These are phyloP conservation scores for Tringa solitaria DNA, from an alignment of 2,113 vertebrate genomes.

Conservation along the genomic window DNA sequence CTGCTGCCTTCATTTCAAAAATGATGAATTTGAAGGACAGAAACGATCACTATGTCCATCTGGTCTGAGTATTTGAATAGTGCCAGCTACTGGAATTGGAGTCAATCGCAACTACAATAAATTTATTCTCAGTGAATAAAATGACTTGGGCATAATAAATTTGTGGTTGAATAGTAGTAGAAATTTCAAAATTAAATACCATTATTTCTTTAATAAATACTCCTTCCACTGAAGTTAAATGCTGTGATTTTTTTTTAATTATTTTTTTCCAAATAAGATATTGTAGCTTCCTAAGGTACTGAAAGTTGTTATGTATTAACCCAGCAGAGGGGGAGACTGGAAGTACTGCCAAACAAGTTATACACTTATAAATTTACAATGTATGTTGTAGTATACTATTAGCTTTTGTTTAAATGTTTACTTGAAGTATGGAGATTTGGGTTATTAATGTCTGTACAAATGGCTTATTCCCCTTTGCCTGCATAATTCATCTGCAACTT, in stretches of 20 bases:
- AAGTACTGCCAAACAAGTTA: not conserved
- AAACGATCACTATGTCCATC: not conserved
- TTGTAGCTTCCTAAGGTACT: not conserved
- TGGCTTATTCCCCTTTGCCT: not conserved
- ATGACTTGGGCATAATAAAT: not conserved
- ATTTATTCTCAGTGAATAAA: not conserved
- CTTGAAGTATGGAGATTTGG: not conserved
- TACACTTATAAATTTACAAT: not conserved
- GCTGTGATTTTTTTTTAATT: not conserved
- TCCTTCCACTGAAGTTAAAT: not conserved
- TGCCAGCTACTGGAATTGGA: not conserved
- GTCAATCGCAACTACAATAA: rapidly evolving
- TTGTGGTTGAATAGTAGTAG: not conserved
- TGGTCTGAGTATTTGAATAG: not conserved
- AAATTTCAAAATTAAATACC: not conserved
- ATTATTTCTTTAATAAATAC: not conserved
- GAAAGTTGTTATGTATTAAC: not conserved
- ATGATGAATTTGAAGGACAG: not conserved
- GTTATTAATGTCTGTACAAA: not conserved
- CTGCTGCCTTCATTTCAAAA: not conserved
- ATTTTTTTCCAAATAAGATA: not conserved
- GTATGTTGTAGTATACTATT: not conserved
- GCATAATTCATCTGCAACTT: not conserved
- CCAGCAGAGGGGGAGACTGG: not conserved
- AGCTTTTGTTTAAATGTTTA: not conserved